Base-by-base conservation (phyloP, 1,140 invertebrate species). In the Trichonephila inaurata region DNA sequence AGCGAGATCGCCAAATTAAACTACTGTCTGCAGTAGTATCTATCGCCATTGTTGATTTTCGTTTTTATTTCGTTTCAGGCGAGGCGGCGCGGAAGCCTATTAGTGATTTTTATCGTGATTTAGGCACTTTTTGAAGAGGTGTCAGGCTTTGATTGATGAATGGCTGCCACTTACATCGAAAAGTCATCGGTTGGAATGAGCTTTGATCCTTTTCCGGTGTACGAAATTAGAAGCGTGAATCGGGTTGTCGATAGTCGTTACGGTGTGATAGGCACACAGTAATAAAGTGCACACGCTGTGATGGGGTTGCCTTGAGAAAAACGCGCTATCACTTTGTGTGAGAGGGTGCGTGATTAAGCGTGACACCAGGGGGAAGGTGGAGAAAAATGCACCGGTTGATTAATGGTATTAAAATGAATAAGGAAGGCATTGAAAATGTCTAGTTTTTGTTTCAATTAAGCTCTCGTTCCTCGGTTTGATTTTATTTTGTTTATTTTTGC, bases 81-180 rank as follows among this genome's bases (percentile, higher is more conserved):
- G 69, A 81, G 40, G 77, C 81, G 85, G 77, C 61, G 85, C 90
- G 81, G 90, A 85, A 92, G 90, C 90, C 66, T 77, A 69, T 82
- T 92, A 92, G 90, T 62, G 90, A 92, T 85, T 92, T 91, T 92
- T 83, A 83, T 85, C 81, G 60, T 69, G 90, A 92, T 85, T 85
- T 28, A 40, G 18, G 82, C 21, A 81, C 28, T 82, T 82, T 87
- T 87, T 64, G 62, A 89, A 66, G 87, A 72, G 64, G 64, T 33
- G 87, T 66, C 51, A 60, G 24, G 77, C 51, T 2, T 58, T 91
- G 69, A 81, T 91, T 91, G 89, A 91, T 82, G 89, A 62, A 91
- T 61, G 21, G 44, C 28, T 33, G 86, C n/a, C 58, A 64, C 85
- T 33, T 61, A 60, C 85, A 61, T 60, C 51, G 44, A 58, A 61